These are phyloP conservation scores for Andricus curvator DNA, from an alignment of 2,888 invertebrate genomes.

Conservation along the genomic window DNA sequence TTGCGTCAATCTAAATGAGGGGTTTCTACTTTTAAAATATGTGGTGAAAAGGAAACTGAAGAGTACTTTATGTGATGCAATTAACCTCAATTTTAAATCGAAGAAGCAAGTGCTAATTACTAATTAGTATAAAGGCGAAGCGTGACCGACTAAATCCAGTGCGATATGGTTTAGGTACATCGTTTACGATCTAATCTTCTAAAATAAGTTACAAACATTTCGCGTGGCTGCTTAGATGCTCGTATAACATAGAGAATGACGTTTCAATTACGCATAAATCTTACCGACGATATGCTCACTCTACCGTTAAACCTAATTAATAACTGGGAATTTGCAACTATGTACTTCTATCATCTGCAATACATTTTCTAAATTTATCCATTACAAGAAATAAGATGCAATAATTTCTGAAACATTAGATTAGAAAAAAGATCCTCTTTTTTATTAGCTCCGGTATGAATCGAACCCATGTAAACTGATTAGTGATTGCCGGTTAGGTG, in stretches of 20 bases:
- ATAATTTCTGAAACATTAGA: no score
- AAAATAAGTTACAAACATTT: constrained; percentile 22
- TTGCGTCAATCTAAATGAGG: no score
- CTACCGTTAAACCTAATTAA: constrained; percentile 57
- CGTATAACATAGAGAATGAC: constrained; percentile 44
- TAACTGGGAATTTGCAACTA: constrained; percentile 36
- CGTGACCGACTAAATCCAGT: constrained; percentile 28
- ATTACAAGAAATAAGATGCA: background rate
- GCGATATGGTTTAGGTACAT: constrained; percentile 21
- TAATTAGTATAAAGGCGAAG: constrained; percentile 26
- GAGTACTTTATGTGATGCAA: constrained; percentile 4
- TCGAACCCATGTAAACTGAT: no score
- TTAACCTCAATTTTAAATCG: constrained; percentile 11
- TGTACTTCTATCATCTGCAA: background rate
- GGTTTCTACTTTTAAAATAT: background rate
- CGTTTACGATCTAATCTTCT: constrained; percentile 12
- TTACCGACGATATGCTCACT: constrained; percentile 48
- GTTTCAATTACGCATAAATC: constrained; percentile 57
- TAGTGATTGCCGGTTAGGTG: no score
- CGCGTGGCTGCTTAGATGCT: constrained; percentile 25
- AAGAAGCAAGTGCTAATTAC: constrained; percentile 10
- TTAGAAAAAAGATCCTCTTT: no score
- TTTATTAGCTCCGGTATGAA: no score
- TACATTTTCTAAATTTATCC: background rate
- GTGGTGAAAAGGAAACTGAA: background rate